Base-by-base conservation (phyloP, 1,140 invertebrate genomes). In the Calosoma granatense region DNA sequence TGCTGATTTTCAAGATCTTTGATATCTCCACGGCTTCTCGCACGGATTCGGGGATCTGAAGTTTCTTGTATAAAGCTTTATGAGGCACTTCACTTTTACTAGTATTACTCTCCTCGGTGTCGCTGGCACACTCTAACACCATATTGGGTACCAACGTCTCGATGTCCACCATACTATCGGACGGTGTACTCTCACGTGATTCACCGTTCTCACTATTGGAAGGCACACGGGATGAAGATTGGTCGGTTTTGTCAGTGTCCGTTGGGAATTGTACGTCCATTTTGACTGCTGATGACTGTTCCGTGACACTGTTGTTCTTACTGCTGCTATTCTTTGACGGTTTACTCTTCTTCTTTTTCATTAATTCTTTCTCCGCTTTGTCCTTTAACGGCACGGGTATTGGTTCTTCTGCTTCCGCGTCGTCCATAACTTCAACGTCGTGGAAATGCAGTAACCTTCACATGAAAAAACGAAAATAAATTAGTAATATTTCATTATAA, bases 381-480 rank as follows among this genome's bases (percentile, higher is more conserved):
- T 72, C 69, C 54, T 77, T 77, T 17, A 60, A 59, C 4, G 67
- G 63, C 4, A 76, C 73, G 60, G 47, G 60, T 56, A 66, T 71
- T 60, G 66, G 71, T 56, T 74, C 72, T 57, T 73, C 72, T 12
- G 76, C 74, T 1, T 81, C 78, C 1, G 81, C 76, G 51, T 81
- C 80, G 2, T 84, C 84, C 60, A 78, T 76, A 22, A 81, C 76
- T 59, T 84, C 79, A 22, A 88, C 76, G 63, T 88, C 83, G 66
- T 85, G 80, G 59, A 83, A 82, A 65, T 82, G 78, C 4, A 88
- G 71, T 51, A 88, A 76, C 66, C 86, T 88, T 67, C 6, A 59
- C 41, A 47, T 17, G 52, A 51, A n/a, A 59, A 64, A 59, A 14
- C 3, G 51, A 56, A 51, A n/a, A n/a, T 12, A 51, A 51, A n/a